Evolutionary conservation across 2,888 invertebrate species (phyloP).

Genomic region (Meliscaeva auricollis): DNA sequence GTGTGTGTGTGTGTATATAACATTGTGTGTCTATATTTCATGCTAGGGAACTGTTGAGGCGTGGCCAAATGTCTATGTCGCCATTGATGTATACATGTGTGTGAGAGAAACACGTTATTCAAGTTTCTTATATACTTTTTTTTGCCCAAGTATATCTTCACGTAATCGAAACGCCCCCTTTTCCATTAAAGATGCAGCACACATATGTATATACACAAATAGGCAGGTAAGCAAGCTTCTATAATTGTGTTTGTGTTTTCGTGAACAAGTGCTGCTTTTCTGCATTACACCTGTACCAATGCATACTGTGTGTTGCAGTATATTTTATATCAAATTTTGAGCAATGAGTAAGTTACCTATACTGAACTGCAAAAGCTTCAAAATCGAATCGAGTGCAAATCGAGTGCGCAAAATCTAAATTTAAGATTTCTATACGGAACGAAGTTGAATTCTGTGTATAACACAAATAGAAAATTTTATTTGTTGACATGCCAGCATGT

Average conservation of each 20-base stretch:
- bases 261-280: conserved; percentile 38
- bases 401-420: conserved; percentile 71
- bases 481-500: conserved; percentile 48
- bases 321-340: neutral
- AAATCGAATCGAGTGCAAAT: conserved; percentile 64
- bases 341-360: neutral
- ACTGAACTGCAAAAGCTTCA: conserved; percentile 57
- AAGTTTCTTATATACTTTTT: conserved; percentile 57
- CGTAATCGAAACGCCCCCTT: conserved; percentile 53
- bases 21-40: conserved; percentile 24
- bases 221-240: neutral
- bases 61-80: conserved; percentile 55
- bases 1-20: neutral
- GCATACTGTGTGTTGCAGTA: conserved; percentile 43
- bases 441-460: conserved; percentile 21
- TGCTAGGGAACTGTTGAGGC: conserved; percentile 39
- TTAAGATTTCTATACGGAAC: conserved; percentile 37
- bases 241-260: conserved; percentile 24
- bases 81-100: conserved; percentile 29
- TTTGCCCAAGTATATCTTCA: conserved; percentile 2
- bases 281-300: conserved; percentile 46
- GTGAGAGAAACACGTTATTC: conserved; percentile 60
- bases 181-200: conserved; percentile 52
- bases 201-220: neutral
- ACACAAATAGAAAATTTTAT: conserved; percentile 34